Percentiles rank a stretch among this genome's conserved stretches.
phyloP scores from a whole-genome alignment of 2,113 vertebrate genomes.

The Epinephelus fuscoguttatus region DNA sequence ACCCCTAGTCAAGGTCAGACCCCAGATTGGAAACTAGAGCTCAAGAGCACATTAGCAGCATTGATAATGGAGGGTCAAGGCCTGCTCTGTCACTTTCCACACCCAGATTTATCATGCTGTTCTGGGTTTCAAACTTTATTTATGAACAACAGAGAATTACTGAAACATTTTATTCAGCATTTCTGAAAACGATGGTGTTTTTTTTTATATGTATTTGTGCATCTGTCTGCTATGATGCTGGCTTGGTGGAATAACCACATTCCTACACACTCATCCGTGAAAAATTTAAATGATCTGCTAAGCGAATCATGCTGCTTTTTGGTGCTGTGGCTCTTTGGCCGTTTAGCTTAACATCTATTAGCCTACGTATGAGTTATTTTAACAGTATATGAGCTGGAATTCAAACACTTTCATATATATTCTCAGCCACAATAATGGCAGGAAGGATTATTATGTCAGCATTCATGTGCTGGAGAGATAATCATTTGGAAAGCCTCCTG shows the following conservation, averaged over 20 bases:
- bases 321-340: not conserved
- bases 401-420: not conserved
- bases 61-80: too few species aligned
- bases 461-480: constrained; percentile 23
- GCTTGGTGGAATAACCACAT: not conserved
- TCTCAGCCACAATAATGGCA: not conserved
- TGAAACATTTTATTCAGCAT: not conserved
- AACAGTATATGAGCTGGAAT: not conserved
- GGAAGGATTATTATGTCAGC: constrained; percentile 33
- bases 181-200: not conserved
- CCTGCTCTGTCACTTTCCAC: too few species aligned
- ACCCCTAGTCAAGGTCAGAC: too few species aligned
- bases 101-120: not conserved
- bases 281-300: not conserved
- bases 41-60: too few species aligned
- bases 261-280: not conserved
- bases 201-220: not conserved
- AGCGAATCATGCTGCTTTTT: not conserved
- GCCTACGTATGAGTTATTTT: not conserved
- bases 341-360: not conserved
- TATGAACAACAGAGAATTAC: not conserved
- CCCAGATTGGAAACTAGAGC: too few species aligned
- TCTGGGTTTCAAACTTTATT: not conserved
- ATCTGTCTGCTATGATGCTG: not conserved
- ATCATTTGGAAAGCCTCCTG: constrained; percentile 34